phyloP scores from a whole-genome alignment of 1,140 invertebrate species.

The Drosophila sp. region DNA sequence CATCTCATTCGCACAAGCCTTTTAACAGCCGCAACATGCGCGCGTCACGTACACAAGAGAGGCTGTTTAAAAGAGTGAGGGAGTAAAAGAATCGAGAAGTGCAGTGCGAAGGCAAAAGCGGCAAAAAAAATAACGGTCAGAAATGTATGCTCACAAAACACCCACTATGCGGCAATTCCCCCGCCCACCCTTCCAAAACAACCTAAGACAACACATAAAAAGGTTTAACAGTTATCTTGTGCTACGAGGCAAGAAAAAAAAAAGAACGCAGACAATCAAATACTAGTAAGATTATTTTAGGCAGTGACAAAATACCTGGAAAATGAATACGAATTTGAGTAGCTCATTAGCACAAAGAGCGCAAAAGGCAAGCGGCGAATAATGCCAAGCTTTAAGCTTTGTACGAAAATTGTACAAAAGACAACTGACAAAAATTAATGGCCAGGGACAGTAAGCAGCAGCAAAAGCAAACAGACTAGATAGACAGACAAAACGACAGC shows the following conservation, averaged over 20 bases:
- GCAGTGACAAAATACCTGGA: slow-evolving; percentile 68
- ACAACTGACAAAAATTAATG: slow-evolving; percentile 54
- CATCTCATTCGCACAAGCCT: slow-evolving; percentile 52
- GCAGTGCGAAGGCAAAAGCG: slow-evolving; percentile 49
- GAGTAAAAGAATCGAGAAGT: slow-evolving; percentile 23
- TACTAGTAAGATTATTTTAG: slow-evolving; percentile 58
- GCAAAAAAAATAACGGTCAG: slow-evolving; percentile 79
- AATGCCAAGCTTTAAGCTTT: slow-evolving; percentile 67
- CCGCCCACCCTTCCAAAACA: slow-evolving; percentile 12
- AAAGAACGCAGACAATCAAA: slow-evolving; percentile 20
- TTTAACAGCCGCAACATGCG: slow-evolving; percentile 5
- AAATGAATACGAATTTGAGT: slow-evolving; percentile 56
- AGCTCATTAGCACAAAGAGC: slow-evolving; percentile 52
- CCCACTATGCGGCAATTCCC: slow-evolving; percentile 38
- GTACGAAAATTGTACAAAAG: slow-evolving; percentile 52
- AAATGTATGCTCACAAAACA: slow-evolving; percentile 47
- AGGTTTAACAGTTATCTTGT: slow-evolving; percentile 58
- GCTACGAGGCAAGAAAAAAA: slow-evolving; percentile 26
- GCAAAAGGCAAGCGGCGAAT: slow-evolving; percentile 20
- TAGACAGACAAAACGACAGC: slow-evolving; percentile 58
- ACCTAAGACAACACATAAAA: slow-evolving; percentile 74
- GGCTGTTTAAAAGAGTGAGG: slow-evolving; percentile 13
- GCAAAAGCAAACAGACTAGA: slow-evolving; percentile 56
- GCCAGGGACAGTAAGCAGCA: slow-evolving; percentile 13
- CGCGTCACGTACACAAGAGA: slow-evolving; percentile 45